These are phyloP conservation scores for Nothoprocta perdicaria DNA, from an alignment of 2,113 vertebrate species.

Conservation along the genomic window DNA sequence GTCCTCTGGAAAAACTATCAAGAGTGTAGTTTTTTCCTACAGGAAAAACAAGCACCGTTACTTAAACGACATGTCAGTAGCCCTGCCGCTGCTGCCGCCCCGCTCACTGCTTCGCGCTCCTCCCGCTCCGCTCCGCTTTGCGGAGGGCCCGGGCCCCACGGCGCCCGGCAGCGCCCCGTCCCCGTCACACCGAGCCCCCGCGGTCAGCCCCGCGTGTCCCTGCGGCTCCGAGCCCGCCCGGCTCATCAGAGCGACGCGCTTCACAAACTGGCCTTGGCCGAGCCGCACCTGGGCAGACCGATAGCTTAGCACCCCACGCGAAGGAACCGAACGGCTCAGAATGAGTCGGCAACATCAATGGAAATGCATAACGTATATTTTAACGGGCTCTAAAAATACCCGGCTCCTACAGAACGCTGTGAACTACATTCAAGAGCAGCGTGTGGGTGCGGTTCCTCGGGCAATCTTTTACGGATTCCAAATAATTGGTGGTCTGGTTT, in stretches of 20 bases:
- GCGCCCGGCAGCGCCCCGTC: too few species aligned
- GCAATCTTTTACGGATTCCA: background rate
- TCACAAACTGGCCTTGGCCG: too few species aligned
- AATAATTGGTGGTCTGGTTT: background rate
- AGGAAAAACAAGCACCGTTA: background rate
- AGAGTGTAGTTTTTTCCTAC: background rate
- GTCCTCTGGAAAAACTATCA: background rate
- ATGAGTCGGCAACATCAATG: background rate
- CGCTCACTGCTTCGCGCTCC: background rate
- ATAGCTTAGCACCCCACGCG: too few species aligned
- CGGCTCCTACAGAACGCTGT: rapidly evolving
- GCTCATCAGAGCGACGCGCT: too few species aligned
- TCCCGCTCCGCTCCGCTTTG: background rate
- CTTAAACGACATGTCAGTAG: background rate
- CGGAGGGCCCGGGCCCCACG: background rate
- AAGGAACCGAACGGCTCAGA: too few species aligned
- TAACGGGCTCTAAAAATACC: background rate
- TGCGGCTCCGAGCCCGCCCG: too few species aligned
- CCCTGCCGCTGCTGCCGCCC: background rate
- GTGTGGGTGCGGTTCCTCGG: background rate
- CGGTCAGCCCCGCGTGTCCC: background rate
- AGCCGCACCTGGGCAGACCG: too few species aligned
- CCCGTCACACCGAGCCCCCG: too few species aligned
- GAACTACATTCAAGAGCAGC: background rate
- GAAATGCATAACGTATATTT: background rate